Conservation (phyloP, 2,888 invertebrate species). For the Periphyllus acericola region DNA sequence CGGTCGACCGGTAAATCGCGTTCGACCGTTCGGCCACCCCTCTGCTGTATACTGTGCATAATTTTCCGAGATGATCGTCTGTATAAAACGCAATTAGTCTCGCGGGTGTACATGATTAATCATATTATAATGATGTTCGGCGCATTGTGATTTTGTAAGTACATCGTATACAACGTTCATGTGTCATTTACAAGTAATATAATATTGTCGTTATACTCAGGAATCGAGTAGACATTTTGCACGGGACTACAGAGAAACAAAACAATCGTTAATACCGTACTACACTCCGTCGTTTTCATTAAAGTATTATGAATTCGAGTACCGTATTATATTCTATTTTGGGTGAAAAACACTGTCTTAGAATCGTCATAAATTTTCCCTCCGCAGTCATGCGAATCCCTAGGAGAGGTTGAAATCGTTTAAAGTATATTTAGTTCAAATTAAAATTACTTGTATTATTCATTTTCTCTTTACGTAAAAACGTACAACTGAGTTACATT, state of each 20-base stretch:
- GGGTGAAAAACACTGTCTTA: not conserved
- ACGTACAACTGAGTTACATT: not conserved
- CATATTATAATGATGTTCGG: no score
- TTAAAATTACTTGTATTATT: not conserved
- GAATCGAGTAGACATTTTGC: not conserved
- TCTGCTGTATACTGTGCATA: no score
- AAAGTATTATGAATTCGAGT: not conserved
- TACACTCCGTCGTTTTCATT: not conserved
- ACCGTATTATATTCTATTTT: not conserved
- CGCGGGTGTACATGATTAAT: no score
- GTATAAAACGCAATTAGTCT: no score
- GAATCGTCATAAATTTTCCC: not conserved
- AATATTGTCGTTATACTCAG: not conserved
- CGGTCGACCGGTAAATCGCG: no score
- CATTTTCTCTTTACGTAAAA: not conserved
- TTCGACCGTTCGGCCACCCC: no score
- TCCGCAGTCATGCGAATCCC: not conserved
- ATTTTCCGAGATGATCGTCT: no score
- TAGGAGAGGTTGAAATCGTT: not conserved
- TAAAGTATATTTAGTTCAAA: not conserved
- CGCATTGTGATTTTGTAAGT: no score
- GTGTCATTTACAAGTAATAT: not conserved
- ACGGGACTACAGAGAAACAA: not conserved
- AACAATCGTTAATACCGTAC: not conserved
- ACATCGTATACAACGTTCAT: no score